Base-by-base conservation (phyloP, 2,113 vertebrate genomes). In the Bambusicola thoracicus region DNA sequence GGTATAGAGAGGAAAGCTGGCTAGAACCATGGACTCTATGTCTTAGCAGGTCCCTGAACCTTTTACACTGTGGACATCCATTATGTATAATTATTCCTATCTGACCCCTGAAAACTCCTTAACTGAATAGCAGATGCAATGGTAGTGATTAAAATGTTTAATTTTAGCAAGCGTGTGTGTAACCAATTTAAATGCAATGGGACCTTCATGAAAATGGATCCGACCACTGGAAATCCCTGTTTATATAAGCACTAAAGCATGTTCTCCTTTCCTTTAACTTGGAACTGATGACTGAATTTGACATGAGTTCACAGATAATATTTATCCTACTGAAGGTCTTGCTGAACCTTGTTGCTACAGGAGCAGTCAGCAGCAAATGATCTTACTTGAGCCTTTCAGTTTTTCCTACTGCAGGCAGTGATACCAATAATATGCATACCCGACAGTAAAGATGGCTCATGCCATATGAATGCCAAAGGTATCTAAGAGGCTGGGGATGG, bases 311-410 rank as follows among this genome's bases (percentile, higher is more conserved):
- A 65, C 29, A 46, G n/a, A 11, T 51, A 72, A 51, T 30, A 55
- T n/a, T 65, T 58, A 81, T 59, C 5, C 14, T 62, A n/a, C 14
- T 67, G 61, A 86, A 43, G 25, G 38, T 88, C 68, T 58, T 74
- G 18, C 8, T 34, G 77, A 77, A 93, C 48, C 11, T 85, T 68
- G 8, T 4, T 1, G 25, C 13, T 78, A 55, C 25, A 72, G 43
- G 38, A 88, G 32, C n/a, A 84, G 24, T 90, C 61, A 68, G 20
- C 69, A 77, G 63, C 5, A 75, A 94, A 67, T 41, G 4, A 44
- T 87, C 38, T 80, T 81, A n/a, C 6, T 36, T 73, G 72, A 85
- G 51, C 17, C 72, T 87, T 91, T 80, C 34, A 81, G 49, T 24
- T 21, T 87, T 65, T 76, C 22, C 21, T 55, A 7, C 34, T 13